phyloP scores from a whole-genome alignment of 1,140 invertebrate genomes.

The Brachionus manjavacas region DNA sequence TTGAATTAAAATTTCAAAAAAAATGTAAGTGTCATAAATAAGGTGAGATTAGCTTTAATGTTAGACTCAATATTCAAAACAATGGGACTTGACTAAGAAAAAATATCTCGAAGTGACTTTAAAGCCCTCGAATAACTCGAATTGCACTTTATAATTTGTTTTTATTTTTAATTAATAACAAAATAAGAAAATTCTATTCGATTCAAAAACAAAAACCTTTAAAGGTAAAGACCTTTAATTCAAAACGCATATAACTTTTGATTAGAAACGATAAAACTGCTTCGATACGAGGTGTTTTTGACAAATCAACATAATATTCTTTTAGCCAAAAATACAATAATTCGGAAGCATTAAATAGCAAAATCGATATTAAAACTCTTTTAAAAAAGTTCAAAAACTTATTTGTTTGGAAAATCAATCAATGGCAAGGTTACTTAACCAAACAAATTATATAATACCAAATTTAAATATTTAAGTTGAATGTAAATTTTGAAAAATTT shows the following conservation, averaged over 20 bases:
- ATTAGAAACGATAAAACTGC: slow-evolving; percentile 11
- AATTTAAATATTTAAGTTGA: background rate
- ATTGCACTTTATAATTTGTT: background rate
- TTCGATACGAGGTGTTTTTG: background rate
- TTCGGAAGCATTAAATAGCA: background rate
- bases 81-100: background rate
- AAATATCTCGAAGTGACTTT: background rate
- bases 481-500: background rate
- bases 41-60: background rate
- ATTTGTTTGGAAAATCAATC: background rate
- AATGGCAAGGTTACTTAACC: background rate
- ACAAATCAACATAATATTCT: slow-evolving; percentile 11
- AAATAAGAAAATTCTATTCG: background rate
- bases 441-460: background rate
- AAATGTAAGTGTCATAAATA: background rate
- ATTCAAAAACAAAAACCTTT: background rate
- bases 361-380: background rate
- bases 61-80: background rate
- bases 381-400: background rate
- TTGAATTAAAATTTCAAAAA: background rate
- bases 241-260: background rate
- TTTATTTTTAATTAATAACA: background rate
- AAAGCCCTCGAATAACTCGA: background rate
- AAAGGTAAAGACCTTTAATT: background rate
- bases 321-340: background rate